Conservation (phyloP, 2,888 invertebrate genomes). For the Cactoblastis cactorum region DNA sequence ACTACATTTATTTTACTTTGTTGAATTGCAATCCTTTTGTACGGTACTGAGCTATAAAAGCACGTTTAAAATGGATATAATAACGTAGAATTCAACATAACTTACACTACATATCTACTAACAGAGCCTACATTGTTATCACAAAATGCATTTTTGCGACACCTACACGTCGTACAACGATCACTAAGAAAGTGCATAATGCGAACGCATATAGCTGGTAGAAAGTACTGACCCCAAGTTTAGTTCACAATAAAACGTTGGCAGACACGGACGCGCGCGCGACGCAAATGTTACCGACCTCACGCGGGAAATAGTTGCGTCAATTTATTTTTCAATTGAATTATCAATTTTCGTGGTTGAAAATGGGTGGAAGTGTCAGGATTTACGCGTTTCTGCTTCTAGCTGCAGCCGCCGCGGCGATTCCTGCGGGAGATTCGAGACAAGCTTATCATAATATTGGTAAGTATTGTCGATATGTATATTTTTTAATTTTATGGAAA, state of each 20-base stretch:
- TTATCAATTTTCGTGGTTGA: conserved; percentile 34
- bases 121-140: no score
- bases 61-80: no score
- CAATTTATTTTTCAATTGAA: conserved; percentile 39
- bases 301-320: conserved; percentile 75
- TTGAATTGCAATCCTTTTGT: no score
- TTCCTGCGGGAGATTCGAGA: conserved; percentile 54
- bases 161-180: conserved; percentile 11
- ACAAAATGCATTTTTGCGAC: not conserved
- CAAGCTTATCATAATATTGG: conserved; percentile 49
- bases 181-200: conserved; percentile 14
- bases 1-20: no score
- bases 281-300: conserved; percentile 71
- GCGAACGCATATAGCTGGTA: conserved; percentile 64
- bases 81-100: no score
- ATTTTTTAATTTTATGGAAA: not conserved
- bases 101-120: no score
- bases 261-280: conserved; percentile 45
- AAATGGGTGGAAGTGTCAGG: conserved; percentile 73
- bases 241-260: conserved; percentile 62
- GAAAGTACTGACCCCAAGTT: conserved; percentile 63
- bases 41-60: no score
- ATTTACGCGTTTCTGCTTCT: conserved; percentile 58
- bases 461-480: conserved; percentile 29
- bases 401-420: conserved; percentile 56